phyloP scores from a whole-genome alignment of 2,797 vertebrate genomes.

The Arctocebus calabarensis region DNA sequence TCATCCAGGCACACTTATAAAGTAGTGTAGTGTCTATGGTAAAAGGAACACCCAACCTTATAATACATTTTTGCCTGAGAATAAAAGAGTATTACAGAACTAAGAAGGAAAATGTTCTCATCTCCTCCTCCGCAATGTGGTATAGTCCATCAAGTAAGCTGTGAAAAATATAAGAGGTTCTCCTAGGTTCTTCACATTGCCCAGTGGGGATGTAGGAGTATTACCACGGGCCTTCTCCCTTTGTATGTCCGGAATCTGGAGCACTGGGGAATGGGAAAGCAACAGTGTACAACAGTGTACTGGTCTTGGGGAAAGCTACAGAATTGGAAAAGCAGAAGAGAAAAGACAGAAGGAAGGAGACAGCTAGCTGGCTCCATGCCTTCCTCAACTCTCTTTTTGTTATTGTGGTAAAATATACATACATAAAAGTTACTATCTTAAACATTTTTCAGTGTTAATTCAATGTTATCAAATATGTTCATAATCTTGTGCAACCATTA shows the following conservation, averaged over 20 bases:
- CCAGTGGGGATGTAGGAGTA: not conserved
- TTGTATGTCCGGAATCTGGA: not conserved
- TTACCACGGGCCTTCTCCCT: not conserved
- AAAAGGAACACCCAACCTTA: not conserved
- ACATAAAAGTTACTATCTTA: not conserved
- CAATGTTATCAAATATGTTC: not conserved
- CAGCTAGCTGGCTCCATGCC: not conserved
- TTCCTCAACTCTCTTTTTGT: not conserved
- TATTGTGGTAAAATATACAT: not conserved
- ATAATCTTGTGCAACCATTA: not conserved
- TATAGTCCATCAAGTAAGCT: not conserved
- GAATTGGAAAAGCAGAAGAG: not conserved
- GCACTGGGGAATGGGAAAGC: not conserved
- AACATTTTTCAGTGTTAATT: not conserved
- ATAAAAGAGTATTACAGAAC: not conserved
- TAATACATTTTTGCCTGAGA: slow-evolving; percentile 14
- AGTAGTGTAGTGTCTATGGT: not conserved
- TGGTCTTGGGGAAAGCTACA: not conserved
- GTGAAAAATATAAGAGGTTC: not conserved
- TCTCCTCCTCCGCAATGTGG: not conserved
- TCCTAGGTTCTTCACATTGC: not conserved
- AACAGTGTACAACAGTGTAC: not conserved
- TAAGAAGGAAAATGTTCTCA: not conserved
- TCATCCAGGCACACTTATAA: slow-evolving; percentile 2
- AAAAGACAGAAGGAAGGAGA: not conserved